Percentiles rank a stretch among this genome's conserved stretches.
These are phyloP conservation scores for Cassiopea andromeda DNA, from an alignment of 30 jellyfish, hydroid and myxozoan genomes.

Conservation along the genomic window DNA sequence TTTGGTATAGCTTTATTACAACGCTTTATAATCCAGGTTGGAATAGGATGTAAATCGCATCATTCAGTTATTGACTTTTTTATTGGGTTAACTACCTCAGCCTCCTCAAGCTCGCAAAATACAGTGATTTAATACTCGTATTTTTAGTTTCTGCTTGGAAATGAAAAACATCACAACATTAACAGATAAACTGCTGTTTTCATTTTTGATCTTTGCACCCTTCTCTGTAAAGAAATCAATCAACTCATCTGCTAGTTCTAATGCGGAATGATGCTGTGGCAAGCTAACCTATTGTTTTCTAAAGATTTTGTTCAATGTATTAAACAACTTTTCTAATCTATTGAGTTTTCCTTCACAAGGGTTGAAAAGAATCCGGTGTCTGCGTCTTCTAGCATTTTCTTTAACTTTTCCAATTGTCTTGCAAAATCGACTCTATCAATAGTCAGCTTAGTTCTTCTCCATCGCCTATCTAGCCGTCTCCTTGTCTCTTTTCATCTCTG, in stretches of 20 bases:
- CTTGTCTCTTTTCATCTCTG: neutral
- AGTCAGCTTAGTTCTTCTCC: constrained; percentile 13
- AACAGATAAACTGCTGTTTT: constrained; percentile 35
- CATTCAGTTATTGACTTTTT: constrained; percentile 17
- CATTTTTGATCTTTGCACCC: too few species aligned
- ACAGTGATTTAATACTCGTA: constrained; percentile 25
- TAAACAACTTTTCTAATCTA: constrained; percentile 51
- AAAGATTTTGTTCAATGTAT: constrained; percentile 1
- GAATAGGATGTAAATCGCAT: neutral
- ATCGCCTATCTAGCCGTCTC: constrained; percentile 59
- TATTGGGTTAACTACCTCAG: neutral
- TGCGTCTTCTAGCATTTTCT: too few species aligned
- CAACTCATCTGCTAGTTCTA: too few species aligned
- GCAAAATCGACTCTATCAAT: too few species aligned
- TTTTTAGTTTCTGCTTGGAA: constrained; percentile 5
- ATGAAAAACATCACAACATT: constrained; percentile 23
- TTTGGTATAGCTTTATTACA: neutral
- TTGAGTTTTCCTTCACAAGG: constrained; percentile 63
- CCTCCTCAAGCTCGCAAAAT: too few species aligned
- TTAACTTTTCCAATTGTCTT: too few species aligned
- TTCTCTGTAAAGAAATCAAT: too few species aligned
- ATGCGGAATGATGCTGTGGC: too few species aligned
- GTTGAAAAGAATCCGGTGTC: too few species aligned
- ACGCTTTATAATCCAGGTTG: too few species aligned
- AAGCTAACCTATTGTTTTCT: too few species aligned